Evolutionary conservation across 2,797 vertebrate genomes (phyloP).

Genomic region (Enteromius thamalakanensis): DNA sequence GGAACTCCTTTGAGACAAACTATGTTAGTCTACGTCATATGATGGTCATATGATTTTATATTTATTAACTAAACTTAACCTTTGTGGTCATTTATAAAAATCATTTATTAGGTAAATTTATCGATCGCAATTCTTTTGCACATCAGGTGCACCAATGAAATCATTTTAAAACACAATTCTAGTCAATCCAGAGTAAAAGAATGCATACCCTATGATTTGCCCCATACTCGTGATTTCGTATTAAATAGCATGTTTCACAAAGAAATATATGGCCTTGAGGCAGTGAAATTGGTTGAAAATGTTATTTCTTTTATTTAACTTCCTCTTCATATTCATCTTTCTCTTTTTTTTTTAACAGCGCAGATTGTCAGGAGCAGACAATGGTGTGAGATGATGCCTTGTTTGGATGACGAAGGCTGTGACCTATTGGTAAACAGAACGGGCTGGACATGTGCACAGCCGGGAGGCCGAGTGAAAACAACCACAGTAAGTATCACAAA

Average conservation of each 20-base stretch:
- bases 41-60: neutral
- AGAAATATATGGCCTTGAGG: neutral
- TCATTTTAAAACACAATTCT: neutral
- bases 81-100: conserved; percentile 6
- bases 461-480: conserved; percentile 93
- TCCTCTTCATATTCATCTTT: neutral
- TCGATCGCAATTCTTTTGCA: neutral
- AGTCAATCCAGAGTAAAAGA: neutral
- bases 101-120: neutral
- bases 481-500: conserved; percentile 83
- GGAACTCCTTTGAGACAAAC: conserved; percentile 14
- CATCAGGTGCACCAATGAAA: neutral
- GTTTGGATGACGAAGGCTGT: conserved; percentile 93
- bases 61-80: conserved; percentile 40
- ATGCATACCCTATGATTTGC: neutral
- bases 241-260: neutral
- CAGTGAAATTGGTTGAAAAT: neutral
- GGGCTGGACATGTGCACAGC: conserved; percentile 96
- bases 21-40: neutral
- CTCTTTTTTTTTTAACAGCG: conserved; percentile 71
- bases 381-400: conserved; percentile 97
- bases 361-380: conserved; percentile 88
- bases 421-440: conserved; percentile 91
- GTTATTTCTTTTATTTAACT: neutral
- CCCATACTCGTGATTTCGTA: neutral